Base-by-base conservation (phyloP, 2,888 invertebrate species). In the Dynastes tityus region DNA sequence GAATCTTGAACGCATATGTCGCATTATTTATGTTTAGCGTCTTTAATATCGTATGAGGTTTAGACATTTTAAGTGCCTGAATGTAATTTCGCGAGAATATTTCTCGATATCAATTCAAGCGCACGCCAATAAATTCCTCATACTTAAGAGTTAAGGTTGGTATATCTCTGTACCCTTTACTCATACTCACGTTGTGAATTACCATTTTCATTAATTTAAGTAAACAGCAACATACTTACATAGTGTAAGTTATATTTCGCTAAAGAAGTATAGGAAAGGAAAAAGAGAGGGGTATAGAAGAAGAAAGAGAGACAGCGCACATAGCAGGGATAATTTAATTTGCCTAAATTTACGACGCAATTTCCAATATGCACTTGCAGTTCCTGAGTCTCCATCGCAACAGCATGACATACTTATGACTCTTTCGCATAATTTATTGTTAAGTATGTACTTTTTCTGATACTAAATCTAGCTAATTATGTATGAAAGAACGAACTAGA, bases 331-430 rank as follows among this genome's bases (percentile, higher is more conserved):
- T 73, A 61, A 73, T 73, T 58, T 73, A 73, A 73, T 73, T 73
- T 58, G 22, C 40, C 40, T 73, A 58, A 73, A 73, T 73, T 73
- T 73, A 73, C 58, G 73, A 73, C 22, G 73, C 45, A 73, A 73
- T 73, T 73, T 73, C 73, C 73, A 73, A 73, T 73, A 73, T 73
- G 58, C 73, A 58, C 58, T 73, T 22, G 37, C 58, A 73, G 70
- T 55, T 70, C 29, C 13, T 53, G 29, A 73, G 58, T 40, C 58
- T 40, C 22, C 40, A 73, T 45, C 37, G 55, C 4, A 73, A 40
- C 13, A 40, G 58, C 51, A 29, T 61, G 73, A 55, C 73, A 73
- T 58, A 73, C 40, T 58, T 58, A 73, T 61, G 58, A 55, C 32
- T 40, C 49, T 49, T 68, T 58, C 58, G n/a, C 37, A 1, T n/a